Evolutionary conservation across 2,888 invertebrate genomes (phyloP), one percentile per base, ranked within the genome.

Genomic region (Eilema sororculum): DNA sequence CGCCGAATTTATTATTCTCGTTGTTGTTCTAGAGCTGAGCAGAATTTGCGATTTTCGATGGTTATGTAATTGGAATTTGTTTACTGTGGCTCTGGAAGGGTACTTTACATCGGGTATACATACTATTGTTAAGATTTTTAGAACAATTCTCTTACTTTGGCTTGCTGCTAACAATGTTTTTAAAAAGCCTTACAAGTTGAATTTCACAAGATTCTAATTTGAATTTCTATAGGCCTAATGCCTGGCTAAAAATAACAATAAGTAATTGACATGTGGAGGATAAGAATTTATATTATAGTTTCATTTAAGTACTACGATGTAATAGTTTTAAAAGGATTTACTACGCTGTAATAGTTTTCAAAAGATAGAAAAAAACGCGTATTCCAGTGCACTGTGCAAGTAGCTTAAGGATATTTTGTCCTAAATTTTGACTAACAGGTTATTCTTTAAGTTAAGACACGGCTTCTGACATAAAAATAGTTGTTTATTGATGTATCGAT

Each of bases 1-100:
- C 66, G 59, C 78, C 65, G 70, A 79, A 78, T 78, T 76, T 76
- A 72, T 77, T 69, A 67, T 65, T 62, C 59, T 67, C 60, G 30
- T 65, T 58, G 69, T 30, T 74, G 71, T 75, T 72, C 73, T n/a
- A 60, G 73, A 61, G 66, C 71, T 73, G 68, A 61, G 69, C 60
- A 71, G 72, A 74, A 69, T 68, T 69, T 71, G 46, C 57, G 61
- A 59, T 68, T 78, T 76, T 68, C 33, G 30, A 56, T 62, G 56
- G 65, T 52, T 52, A 28, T 52, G 28, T 64, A n/a, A 28, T 12
- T 64, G 52, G 28, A 13, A 52, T 46, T 28, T n/a, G 12, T 28
- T 64, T 64, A 20, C 28, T 52, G 24, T 41, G 16, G n/a, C n/a
- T 64, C 20, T 64, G 41, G 24, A 4, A 22, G 5, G 63, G 5